phyloP scores from a whole-genome alignment of 2,888 invertebrate species.

The Linnaemya tessellans region DNA sequence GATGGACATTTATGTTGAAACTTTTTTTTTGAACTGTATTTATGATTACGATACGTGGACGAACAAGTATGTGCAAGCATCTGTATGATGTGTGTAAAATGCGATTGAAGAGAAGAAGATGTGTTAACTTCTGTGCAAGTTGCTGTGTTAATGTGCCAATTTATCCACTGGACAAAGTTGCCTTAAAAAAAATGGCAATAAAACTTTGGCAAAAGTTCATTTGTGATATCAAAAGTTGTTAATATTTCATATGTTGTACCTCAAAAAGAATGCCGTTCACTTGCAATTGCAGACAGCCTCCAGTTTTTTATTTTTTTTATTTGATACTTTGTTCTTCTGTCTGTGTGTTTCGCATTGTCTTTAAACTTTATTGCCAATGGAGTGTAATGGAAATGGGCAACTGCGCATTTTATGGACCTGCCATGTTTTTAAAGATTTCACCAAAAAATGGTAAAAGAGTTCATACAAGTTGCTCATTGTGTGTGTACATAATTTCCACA shows the following conservation, averaged over 20 bases:
- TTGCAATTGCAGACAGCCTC: background rate
- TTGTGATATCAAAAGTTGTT: background rate
- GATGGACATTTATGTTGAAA: slow-evolving; percentile 39
- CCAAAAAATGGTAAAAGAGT: too few species aligned
- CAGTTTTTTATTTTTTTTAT: background rate
- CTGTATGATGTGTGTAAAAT: background rate
- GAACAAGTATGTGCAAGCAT: background rate
- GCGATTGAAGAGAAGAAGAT: background rate
- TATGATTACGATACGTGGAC: slow-evolving; percentile 36
- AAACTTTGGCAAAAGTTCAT: background rate
- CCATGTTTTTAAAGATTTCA: too few species aligned
- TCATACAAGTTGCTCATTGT: too few species aligned
- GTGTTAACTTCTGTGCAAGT: slow-evolving; percentile 1
- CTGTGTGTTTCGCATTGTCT: too few species aligned
- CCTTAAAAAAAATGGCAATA: background rate
- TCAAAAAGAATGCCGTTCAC: background rate
- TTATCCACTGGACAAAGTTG: slow-evolving; percentile 2
- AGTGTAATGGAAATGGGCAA: too few species aligned
- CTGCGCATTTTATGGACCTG: too few species aligned
- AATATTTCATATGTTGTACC: background rate
- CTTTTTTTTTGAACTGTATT: slow-evolving; percentile 38
- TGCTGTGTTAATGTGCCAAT: slow-evolving; percentile 7
- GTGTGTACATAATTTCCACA: too few species aligned
- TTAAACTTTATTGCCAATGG: too few species aligned
- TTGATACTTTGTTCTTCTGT: background rate